Percentiles rank a stretch among this genome's conserved stretches.
Conservation (phyloP, 2,888 invertebrate genomes). For the Hemaris fuciformis region DNA sequence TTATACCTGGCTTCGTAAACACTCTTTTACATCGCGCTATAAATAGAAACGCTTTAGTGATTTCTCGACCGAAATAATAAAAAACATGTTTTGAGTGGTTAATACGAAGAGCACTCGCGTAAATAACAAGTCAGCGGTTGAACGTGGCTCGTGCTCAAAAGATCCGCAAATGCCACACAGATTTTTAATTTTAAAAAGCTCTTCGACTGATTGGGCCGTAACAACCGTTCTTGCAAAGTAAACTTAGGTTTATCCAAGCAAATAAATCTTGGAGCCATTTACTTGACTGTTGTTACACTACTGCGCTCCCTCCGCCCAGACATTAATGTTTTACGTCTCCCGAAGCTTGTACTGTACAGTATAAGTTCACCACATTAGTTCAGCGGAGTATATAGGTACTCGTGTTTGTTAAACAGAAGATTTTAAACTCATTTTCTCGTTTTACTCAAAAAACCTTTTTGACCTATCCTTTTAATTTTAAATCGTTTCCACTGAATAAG, state of each 20-base stretch:
- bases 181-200: slow-evolving; percentile 66
- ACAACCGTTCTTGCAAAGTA: slow-evolving; percentile 38
- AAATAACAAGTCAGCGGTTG: slow-evolving; percentile 54
- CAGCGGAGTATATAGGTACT: neutral
- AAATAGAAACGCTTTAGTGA: slow-evolving; percentile 31
- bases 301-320: slow-evolving; percentile 5
- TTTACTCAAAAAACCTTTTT: no score
- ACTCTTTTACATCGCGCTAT: slow-evolving; percentile 18
- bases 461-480: no score
- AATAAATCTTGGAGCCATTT: slow-evolving; percentile 44
- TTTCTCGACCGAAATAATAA: slow-evolving; percentile 43
- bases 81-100: slow-evolving; percentile 28
- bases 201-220: slow-evolving; percentile 55
- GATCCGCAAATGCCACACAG: slow-evolving; percentile 49
- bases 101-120: slow-evolving; percentile 47
- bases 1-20: neutral
- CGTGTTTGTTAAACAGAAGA: neutral
- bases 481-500: no score
- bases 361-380: neutral
- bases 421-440: no score
- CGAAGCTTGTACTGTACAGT: neutral
- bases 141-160: slow-evolving; percentile 37
- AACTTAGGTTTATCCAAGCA: slow-evolving; percentile 40
- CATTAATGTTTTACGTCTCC: slow-evolving; percentile 4
- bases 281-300: slow-evolving; percentile 10